Evolutionary conservation across 2,113 vertebrate species (phyloP).

Genomic region (Rhagologus leucostigma): DNA sequence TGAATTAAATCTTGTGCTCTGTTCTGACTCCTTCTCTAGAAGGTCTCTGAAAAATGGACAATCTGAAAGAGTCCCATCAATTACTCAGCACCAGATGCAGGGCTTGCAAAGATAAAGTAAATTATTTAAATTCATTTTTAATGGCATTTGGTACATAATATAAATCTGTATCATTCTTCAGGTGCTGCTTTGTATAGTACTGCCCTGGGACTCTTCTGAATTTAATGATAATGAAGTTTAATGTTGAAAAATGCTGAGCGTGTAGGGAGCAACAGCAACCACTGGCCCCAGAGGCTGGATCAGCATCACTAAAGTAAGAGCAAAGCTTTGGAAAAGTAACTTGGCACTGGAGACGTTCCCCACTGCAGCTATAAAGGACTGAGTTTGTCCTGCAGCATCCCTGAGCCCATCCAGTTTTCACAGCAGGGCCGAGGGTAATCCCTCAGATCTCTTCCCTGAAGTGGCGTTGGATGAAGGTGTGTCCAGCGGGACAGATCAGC

Average conservation of each 20-base stretch:
- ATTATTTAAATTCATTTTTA: not conserved
- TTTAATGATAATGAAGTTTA: not conserved
- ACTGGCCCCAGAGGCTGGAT: not conserved
- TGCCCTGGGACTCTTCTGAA: not conserved
- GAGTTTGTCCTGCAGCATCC: not conserved
- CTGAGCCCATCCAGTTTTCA: rapidly evolving
- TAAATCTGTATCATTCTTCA: not conserved
- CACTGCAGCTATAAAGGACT: not conserved
- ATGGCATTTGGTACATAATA: not conserved
- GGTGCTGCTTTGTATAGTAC: not conserved
- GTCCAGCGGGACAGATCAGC: rapidly evolving
- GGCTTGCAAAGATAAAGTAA: not conserved
- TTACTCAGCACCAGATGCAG: not conserved
- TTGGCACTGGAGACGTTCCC: not conserved
- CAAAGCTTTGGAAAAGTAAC: not conserved
- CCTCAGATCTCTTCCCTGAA: not conserved
- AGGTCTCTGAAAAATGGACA: not conserved
- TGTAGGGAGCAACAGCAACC: not conserved
- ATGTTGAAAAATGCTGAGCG: not conserved
- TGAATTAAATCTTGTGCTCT: not conserved
- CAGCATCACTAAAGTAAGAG: not conserved
- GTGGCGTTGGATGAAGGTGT: rapidly evolving
- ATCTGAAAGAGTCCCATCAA: not conserved
- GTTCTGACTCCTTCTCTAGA: not conserved
- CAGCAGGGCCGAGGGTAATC: not conserved